Evolutionary conservation across 2,888 invertebrate genomes (phyloP), one percentile per base, ranked within the genome.

Genomic region (Hoplodrina blanda): DNA sequence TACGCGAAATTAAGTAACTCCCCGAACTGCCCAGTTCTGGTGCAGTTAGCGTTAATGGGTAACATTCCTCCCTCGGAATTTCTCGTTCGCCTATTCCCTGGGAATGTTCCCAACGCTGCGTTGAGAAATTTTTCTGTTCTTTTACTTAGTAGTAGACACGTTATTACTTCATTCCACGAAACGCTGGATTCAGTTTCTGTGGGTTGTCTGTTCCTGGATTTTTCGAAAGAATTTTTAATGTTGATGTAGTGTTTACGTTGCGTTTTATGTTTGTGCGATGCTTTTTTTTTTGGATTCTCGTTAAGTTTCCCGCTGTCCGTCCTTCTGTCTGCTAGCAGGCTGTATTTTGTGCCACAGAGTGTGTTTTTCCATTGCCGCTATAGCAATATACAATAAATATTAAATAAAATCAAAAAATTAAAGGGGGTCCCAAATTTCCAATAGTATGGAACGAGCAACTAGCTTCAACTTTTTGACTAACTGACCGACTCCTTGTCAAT

Each of bases 31-130:
- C 86, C 87, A 89, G 85, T 88, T 85, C 87, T 83, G 82, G 80
- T 84, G 85, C 87, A 85, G 88, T 91, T 88, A 90, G 85, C 84
- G 88, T 84, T 91, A 90, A 91, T 90, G 88, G 87, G 76, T 55
- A 81, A 87, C 89, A 90, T 90, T 90, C 88, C 84, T 81, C 73
- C 79, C 77, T 73, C 75, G 81, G 84, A 85, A 87, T 87, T 82
- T 82, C 80, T 81, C 81, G 76, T 83, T 82, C 81, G 79, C 76
- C 77, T 78, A 82, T 82, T 78, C 83, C 77, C 75, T 70, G 78
- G 67, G 80, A 82, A 82, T 81, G 80, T 84, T 73, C 52, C 67
- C 62, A 73, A 62, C 67, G 69, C 71, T 73, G 69, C 37, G 77
- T 33, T 54, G 67, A 83, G 83, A 80, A 81, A 19, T 83, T 83